Conservation (phyloP, 2,797 vertebrate genomes). For the Spatula clypeata region DNA sequence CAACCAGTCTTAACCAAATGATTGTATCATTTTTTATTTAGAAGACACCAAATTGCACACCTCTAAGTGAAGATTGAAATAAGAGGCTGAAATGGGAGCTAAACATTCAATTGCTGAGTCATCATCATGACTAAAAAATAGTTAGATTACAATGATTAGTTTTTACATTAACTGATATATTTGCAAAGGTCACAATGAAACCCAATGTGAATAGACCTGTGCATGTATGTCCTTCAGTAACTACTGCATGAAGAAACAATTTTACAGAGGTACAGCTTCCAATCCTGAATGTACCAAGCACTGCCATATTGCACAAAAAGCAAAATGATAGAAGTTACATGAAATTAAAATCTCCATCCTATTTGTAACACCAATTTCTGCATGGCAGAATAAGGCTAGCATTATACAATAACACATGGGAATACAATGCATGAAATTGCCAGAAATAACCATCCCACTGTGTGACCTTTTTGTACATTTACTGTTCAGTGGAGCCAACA, state of each 20-base stretch:
- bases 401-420: neutral
- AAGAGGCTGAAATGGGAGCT: neutral
- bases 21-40: neutral
- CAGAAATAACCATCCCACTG: neutral
- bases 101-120: neutral
- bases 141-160: neutral
- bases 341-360: neutral
- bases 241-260: neutral
- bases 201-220: neutral
- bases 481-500: slow-evolving; percentile 4
- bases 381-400: neutral
- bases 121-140: neutral
- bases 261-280: neutral
- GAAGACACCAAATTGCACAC: neutral
- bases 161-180: neutral
- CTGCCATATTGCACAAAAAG: neutral
- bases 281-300: neutral
- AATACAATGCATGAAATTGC: neutral
- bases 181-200: neutral
- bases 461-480: neutral
- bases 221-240: neutral
- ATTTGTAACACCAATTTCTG: neutral
- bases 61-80: neutral
- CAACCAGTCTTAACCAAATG: neutral
- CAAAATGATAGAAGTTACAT: neutral